Percentiles rank a stretch among this genome's conserved stretches.
phyloP scores from a whole-genome alignment of 2,888 invertebrate genomes.

The Epirrhoe tristata region DNA sequence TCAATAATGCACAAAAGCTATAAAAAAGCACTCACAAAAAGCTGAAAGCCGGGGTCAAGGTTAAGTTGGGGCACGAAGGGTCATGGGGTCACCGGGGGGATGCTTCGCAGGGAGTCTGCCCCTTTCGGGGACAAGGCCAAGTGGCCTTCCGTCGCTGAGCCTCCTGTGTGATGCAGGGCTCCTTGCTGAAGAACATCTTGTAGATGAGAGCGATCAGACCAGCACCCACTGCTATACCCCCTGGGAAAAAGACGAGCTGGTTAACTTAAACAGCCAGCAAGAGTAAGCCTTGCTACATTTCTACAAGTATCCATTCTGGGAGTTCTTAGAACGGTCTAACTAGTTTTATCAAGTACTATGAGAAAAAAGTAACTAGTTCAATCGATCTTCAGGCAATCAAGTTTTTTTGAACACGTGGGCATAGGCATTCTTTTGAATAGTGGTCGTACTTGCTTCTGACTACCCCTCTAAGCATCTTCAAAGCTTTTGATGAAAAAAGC shows the following conservation, averaged over 20 bases:
- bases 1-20: constrained; percentile 18
- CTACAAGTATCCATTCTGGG: too few species aligned
- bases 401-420: too few species aligned
- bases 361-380: too few species aligned
- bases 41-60: neutral
- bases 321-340: too few species aligned
- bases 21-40: constrained; percentile 1
- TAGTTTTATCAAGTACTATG: too few species aligned
- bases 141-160: constrained; percentile 12
- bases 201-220: constrained; percentile 43
- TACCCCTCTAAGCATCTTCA: too few species aligned
- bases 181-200: constrained; percentile 38
- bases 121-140: constrained; percentile 34
- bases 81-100: neutral
- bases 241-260: constrained; percentile 26
- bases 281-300: neutral
- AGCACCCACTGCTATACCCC: constrained; percentile 44
- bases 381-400: too few species aligned
- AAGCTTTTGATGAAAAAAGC: too few species aligned
- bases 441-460: too few species aligned
- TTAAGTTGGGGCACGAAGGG: too few species aligned
- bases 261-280: neutral
- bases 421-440: too few species aligned
- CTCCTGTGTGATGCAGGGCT: constrained; percentile 13
- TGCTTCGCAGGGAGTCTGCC: constrained; percentile 8